A percentile compares a stretch with the other conserved stretches of the same genome.
phyloP scores from a whole-genome alignment of 2,888 invertebrate species.

The Cataglyphis albicans region DNA sequence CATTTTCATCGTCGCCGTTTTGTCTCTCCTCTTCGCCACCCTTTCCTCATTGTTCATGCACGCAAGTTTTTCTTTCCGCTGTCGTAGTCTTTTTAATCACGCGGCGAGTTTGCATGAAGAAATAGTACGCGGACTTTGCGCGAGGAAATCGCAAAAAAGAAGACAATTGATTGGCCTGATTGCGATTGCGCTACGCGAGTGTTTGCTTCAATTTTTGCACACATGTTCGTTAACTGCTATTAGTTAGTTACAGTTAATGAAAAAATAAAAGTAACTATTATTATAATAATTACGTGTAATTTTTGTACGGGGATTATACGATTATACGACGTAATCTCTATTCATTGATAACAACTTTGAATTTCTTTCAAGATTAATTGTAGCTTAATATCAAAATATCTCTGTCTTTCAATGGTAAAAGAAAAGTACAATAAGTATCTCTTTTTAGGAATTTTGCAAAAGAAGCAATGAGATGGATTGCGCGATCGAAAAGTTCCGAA shows the following conservation, averaged over 20 bases:
- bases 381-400: background rate
- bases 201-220: conserved; percentile 25
- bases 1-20: conserved; percentile 16
- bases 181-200: conserved; percentile 22
- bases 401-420: background rate
- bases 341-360: background rate
- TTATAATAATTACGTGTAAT: background rate
- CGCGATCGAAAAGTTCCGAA: background rate
- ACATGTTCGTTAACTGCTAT: background rate
- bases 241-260: background rate
- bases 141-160: conserved; percentile 14
- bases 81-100: conserved; percentile 32
- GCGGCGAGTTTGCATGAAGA: conserved; percentile 11
- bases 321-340: background rate
- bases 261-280: background rate
- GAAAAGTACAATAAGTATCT: background rate
- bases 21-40: background rate
- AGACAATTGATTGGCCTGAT: conserved; percentile 33
- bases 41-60: background rate
- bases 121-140: background rate
- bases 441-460: background rate
- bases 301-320: background rate
- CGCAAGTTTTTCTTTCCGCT: background rate
- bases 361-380: background rate
- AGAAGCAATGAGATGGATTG: conserved; percentile 2